Base-by-base conservation (phyloP, 64 coral and sea anemone species). In the Acropora yongei region DNA sequence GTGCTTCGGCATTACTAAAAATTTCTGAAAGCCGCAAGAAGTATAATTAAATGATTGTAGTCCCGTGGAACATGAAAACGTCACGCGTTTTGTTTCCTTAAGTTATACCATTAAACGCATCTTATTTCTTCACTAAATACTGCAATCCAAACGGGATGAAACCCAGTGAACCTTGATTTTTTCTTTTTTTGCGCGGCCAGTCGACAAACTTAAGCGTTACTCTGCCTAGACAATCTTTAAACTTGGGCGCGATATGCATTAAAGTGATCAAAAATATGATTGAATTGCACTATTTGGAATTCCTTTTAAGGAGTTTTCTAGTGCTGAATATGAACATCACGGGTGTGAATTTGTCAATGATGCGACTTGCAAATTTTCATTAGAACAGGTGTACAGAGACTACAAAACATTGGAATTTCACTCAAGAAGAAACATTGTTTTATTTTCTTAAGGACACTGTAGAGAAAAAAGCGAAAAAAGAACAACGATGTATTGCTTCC, bases 271-370 rank as follows among this genome's bases (percentile, higher is more conserved):
- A 14, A 46, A 43, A 47, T 6, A 47, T 7, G 65, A 44, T 72
- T 49, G 61, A 49, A 68, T 30, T 30, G 19, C 82, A 72, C 72
- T 71, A 72, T 39, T 48, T 4, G 82, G 18, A 17, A 71, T 85
- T 69, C 82, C 82, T 85, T 85, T 85, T 85, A 85, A 71, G 82
- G 82, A 85, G 61, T 71, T 85, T 71, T 85, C 66, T 44, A 49
- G 63, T 72, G 63, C 65, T 85, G 61, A 71, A 72, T 85, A 71
- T 85, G 82, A 85, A 85, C 82, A 85, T 42, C 17, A 47, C 44
- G 43, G 65, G 82, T 6, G 45, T 45, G 44, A 85, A 85, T 39
- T 50, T 72, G 14, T 47, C 63, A 55, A 5, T 55, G 6, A 71
- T 85, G 82, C 42, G 63, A 65, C 82, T 44, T 85, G 17, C 44